These are phyloP conservation scores for Otolemur crassicaudatus DNA, from an alignment of 2,797 vertebrate genomes.

Conservation along the genomic window DNA sequence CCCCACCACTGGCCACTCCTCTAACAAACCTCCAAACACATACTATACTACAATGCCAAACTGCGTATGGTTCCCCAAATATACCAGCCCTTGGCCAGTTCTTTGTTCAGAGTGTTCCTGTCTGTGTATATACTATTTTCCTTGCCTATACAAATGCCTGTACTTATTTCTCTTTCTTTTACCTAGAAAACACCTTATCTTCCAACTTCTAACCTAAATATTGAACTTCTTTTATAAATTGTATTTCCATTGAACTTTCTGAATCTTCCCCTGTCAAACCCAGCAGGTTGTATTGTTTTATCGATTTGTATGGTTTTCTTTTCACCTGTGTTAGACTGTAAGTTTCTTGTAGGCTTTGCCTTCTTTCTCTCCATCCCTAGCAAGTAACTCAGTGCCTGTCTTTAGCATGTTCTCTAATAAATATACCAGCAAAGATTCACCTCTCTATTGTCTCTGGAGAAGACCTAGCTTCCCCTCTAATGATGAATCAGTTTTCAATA, in stretches of 20 bases:
- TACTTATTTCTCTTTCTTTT: background rate
- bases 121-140: background rate
- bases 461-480: background rate
- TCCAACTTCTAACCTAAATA: background rate
- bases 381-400: background rate
- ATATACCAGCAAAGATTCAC: background rate
- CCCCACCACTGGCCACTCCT: background rate
- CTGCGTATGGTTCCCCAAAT: background rate
- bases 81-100: background rate
- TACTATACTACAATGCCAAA: background rate
- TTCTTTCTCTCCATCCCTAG: background rate
- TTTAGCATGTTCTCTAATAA: slow-evolving; percentile 6
- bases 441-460: background rate
- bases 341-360: background rate
- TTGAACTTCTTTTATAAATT: background rate
- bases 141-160: background rate
- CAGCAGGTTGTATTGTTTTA: background rate
- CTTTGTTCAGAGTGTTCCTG: background rate
- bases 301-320: background rate
- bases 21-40: background rate
- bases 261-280: background rate
- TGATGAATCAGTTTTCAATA: background rate
- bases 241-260: background rate
- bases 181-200: background rate
- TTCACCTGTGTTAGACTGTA: background rate